These are phyloP conservation scores for Etheostoma perlongum DNA, from an alignment of 2,797 vertebrate species.

Conservation along the genomic window DNA sequence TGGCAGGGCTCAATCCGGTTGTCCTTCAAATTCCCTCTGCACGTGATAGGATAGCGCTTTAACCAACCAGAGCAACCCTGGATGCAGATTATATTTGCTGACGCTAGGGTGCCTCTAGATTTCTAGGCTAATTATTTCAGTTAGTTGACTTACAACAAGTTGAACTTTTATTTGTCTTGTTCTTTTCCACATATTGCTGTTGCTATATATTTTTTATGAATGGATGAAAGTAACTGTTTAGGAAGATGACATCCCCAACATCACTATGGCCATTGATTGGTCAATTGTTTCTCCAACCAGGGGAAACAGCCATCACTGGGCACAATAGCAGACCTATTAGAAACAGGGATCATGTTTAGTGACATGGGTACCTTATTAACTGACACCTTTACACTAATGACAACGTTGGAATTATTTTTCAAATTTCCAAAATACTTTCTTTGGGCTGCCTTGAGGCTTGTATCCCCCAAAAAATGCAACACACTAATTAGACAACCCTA, in stretches of 20 bases:
- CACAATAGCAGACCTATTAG: background rate
- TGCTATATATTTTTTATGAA: background rate
- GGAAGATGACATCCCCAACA: background rate
- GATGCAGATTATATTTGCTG: too few species aligned
- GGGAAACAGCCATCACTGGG: background rate
- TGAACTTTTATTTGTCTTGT: background rate
- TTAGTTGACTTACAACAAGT: background rate
- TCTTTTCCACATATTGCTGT: background rate
- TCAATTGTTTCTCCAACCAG: background rate
- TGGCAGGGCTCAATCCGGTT: too few species aligned
- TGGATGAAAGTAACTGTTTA: background rate
- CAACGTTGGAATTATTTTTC: background rate
- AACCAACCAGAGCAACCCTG: too few species aligned
- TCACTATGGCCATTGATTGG: background rate
- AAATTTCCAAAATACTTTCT: background rate
- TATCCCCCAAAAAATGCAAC: background rate
- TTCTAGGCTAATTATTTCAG: too few species aligned
- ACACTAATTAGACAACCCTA: background rate
- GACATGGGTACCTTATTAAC: background rate
- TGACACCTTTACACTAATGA: background rate
- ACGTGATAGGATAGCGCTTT: too few species aligned
- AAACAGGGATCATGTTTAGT: background rate
- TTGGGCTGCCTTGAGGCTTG: slow-evolving; percentile 7
- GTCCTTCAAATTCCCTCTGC: too few species aligned
- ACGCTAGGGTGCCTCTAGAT: too few species aligned